Base-by-base conservation (phyloP, 2,888 invertebrate genomes). In the Hyles lineata region DNA sequence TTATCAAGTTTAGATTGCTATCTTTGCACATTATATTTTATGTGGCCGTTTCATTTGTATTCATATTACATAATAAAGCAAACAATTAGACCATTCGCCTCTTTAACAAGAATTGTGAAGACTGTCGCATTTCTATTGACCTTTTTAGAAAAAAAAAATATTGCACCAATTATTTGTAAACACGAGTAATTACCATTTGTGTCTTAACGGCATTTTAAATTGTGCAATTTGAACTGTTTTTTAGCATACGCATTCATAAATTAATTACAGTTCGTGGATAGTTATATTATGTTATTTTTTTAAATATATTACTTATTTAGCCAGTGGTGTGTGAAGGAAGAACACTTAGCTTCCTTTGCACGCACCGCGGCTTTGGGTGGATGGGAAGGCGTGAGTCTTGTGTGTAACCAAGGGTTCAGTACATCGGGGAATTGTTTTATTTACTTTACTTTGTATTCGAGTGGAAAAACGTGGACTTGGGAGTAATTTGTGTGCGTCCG, bases 251-350 rank as follows among this genome's bases (percentile, higher is more conserved):
- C 25, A 55, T 55, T 15, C 11, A 60, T 69, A 43, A 11, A 43
- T 67, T 67, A 23, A 43, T 17, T 43, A 43, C 43, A 43, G 17
- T 17, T 19, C 17, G 3, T 6, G 52, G 8, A 70, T 29, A 17
- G 55, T n/a, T 23, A 29, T 52, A 50, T 70, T 70, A n/a, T 70
- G 63, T 62, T 43, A 21, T 23, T 69, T 55, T 70, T 70, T 55
- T 52, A 55, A 29, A 73, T 73, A 60, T 62, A 70, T 70, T 55
- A 73, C 70, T 73, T 70, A 58, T 70, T 70, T 70, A 32, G 29
- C 32, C 73, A 73, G 55, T 69, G 70, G 70, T 62, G 70, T 70
- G 61, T 73, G 61, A 73, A 60, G 61, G 25, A 25, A 67, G 5
- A 70, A 60, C 69, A 61, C 60, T 62, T 43, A 35, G 52, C 62